Base-by-base conservation (phyloP, 2,888 invertebrate genomes). In the Caenorhabditis afra region DNA sequence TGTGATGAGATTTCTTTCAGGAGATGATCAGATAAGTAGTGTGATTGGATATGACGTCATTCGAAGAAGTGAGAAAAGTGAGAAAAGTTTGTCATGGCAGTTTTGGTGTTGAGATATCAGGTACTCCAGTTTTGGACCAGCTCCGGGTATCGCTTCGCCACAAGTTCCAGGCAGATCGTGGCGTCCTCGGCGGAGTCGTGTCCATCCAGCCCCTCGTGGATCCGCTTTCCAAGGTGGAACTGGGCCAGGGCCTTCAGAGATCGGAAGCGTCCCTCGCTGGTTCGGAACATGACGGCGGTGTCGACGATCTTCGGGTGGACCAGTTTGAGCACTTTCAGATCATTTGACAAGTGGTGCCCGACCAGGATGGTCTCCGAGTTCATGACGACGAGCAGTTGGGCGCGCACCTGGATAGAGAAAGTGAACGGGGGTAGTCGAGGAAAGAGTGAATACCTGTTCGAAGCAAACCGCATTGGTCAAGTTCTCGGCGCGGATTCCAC, bases 261-360 rank as follows among this genome's bases (percentile, higher is more conserved):
- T 11, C 1, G 45, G 14, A 16, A 45, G 18, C 7, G 8, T 11
- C 41, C 45, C 44, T n/a, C 11, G n/a, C 23, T 11, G 1, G 18
- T 16, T 12, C 23, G 16, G 91, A 95, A 99, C 85, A 98, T 93
- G 39, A 97, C 93, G 85, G 96, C 95, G 0, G 99, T 98, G 90
- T 99, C 98, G 39, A 98, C 94, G 11, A 98, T 94, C 35, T 94
- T 94, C 79, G n/a, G 5, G 62, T 90, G 90, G 7, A 87, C 80
- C 4, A 81, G 44, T 10, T 70, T 68, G 44, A 81, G 41, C 11
- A 65, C 78, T 41, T 95, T 95, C 89, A 98, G 93, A 92, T 99
- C 99, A 87, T 95, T 96, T 91, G 99, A 98, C 89, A 99, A 93
- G 91, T 96, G 96, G 91, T 99, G 99, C 0, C 99, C 99, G 82